Evolutionary conservation across 2,888 invertebrate species (phyloP).

Genomic region (Cantharis lateralis): DNA sequence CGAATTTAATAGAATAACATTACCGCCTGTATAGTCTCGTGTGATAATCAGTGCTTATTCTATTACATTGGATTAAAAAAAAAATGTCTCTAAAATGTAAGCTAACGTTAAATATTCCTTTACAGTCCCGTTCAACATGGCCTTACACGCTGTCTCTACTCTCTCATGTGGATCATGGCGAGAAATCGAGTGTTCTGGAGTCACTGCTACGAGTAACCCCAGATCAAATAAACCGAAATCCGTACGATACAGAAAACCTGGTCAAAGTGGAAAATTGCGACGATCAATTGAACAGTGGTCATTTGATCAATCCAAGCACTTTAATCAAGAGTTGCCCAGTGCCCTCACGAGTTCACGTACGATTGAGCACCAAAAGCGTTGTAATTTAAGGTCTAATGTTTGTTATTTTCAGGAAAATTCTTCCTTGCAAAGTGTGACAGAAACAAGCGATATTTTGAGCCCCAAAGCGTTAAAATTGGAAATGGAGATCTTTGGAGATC

Average conservation of each 20-base stretch:
- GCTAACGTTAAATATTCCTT: slow-evolving; percentile 7
- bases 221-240: slow-evolving; percentile 8
- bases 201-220: background rate
- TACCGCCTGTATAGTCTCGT: background rate
- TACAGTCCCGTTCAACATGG: slow-evolving; percentile 51
- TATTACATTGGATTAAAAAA: too few species aligned
- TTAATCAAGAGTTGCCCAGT: background rate
- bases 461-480: slow-evolving; percentile 26
- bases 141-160: slow-evolving; percentile 44
- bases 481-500: slow-evolving; percentile 72
- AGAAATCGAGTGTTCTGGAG: slow-evolving; percentile 45
- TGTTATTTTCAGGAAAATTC: background rate
- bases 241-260: slow-evolving; percentile 5
- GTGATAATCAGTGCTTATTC: background rate
- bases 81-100: background rate
- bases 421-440: slow-evolving; percentile 25
- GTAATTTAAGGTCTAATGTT: background rate
- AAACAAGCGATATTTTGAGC: slow-evolving; percentile 27
- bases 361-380: background rate
- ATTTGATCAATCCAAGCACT: background rate
- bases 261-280: background rate
- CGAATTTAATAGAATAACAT: background rate
- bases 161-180: slow-evolving; percentile 57
- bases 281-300: background rate
- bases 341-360: background rate